These are phyloP conservation scores for Phalanger gymnotis DNA, from an alignment of 2,797 vertebrate genomes.

Conservation along the genomic window DNA sequence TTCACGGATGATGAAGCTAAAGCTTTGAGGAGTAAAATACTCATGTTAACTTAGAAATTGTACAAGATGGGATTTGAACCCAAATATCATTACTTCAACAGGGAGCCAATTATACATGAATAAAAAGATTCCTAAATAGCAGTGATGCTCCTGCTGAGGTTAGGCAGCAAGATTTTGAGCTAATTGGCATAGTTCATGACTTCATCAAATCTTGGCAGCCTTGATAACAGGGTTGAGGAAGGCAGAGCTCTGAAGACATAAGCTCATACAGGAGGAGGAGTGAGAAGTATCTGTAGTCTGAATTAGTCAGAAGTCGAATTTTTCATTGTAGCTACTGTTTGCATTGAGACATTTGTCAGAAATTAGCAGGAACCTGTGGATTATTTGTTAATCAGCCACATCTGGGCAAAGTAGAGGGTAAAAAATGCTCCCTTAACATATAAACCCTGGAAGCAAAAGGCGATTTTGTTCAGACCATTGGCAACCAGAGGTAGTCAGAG, in stretches of 20 bases:
- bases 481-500: not conserved
- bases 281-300: not conserved
- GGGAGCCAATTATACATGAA: not conserved
- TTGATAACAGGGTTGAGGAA: not conserved
- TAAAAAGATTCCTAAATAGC: not conserved
- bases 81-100: not conserved
- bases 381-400: not conserved
- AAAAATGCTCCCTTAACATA: not conserved
- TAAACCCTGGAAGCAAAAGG: not conserved
- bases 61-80: not conserved
- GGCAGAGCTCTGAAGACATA: not conserved
- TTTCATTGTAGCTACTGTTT: not conserved
- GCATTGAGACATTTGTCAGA: not conserved
- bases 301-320: not conserved
- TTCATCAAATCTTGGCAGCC: not conserved
- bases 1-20: not conserved
- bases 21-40: not conserved
- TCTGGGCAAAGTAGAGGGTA: not conserved
- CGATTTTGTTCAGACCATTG: not conserved
- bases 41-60: not conserved
- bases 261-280: not conserved
- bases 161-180: not conserved
- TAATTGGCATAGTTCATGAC: not conserved
- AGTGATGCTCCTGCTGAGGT: not conserved
- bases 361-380: not conserved